Base-by-base conservation (phyloP, 2,888 invertebrate species). In the Dynastes tityus region DNA sequence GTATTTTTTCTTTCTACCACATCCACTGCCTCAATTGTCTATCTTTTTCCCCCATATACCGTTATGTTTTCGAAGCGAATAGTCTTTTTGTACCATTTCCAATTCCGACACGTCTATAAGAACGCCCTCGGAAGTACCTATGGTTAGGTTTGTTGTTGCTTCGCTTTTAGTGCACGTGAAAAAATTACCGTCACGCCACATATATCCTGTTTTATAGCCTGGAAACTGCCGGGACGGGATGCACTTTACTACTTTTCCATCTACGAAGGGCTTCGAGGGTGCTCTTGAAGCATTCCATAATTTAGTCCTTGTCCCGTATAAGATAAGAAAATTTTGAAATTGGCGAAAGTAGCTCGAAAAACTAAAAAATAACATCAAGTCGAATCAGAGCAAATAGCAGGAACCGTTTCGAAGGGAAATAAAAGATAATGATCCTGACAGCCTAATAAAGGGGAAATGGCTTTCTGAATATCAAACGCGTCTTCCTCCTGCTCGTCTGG, bases 181-280 rank as follows among this genome's bases (percentile, higher is more conserved):
- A 83, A 85, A 85, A 85, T 86, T 86, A 85, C 85, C 83, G 84
- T 82, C 81, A 78, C 79, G 82, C 79, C 80, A 82, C 82, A 83
- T 81, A 83, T 82, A 80, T 81, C 83, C 84, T 84, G 84, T 82
- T 86, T 85, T 85, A 85, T 84, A 84, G 84, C 77, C 82, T 82
- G 85, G 84, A 85, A 86, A 85, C 85, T 58, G 55, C 27, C 16
- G 16, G 55, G n/a, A 58, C 2, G 55, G 22, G 55, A 16, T 58
- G 55, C 55, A 58, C 55, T 58, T 58, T 58, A 58, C 27, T 58
- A 27, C 55, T 22, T 58, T 58, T 6, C 55, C 55, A 16, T 58
- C 22, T 58, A n/a, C 22, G 3, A 58, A 58, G 6, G 45, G 8
- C 45, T 45, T 11, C 45, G 8, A 11, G 11, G 8, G 8, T 11